Evolutionary conservation across 1,140 invertebrate genomes (phyloP).

Genomic region (Penaeus japonicus): DNA sequence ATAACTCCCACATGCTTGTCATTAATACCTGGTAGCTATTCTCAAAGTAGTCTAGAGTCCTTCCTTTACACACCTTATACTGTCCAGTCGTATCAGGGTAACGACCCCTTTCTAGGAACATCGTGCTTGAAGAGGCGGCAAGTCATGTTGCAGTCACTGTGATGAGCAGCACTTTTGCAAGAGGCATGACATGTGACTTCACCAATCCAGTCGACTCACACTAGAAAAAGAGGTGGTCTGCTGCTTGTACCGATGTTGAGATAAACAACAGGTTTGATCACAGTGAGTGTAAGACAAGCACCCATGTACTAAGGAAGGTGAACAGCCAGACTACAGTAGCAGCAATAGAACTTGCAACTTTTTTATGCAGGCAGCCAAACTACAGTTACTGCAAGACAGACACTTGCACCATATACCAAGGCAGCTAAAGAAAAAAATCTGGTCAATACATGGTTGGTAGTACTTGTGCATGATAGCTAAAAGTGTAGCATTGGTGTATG

Average conservation of each 20-base stretch:
- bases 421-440: constrained; percentile 20
- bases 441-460: constrained; percentile 20
- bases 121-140: constrained; percentile 17
- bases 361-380: constrained; percentile 25
- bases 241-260: not conserved
- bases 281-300: constrained; percentile 17
- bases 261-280: not conserved
- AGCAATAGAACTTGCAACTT: constrained; percentile 9
- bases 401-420: constrained; percentile 31
- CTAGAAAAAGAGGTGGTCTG: not conserved
- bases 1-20: constrained; percentile 50
- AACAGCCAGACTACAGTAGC: constrained; percentile 35
- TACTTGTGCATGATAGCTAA: constrained; percentile 36
- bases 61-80: constrained; percentile 47
- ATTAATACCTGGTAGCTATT: constrained; percentile 50
- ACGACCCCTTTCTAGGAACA: constrained; percentile 37
- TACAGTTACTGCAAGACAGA: constrained; percentile 35
- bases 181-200: not conserved
- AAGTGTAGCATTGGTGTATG: constrained; percentile 40
- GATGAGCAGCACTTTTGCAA: not conserved
- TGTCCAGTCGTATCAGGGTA: constrained; percentile 47
- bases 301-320: constrained; percentile 25
- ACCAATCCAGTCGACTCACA: not conserved
- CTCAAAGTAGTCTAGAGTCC: constrained; percentile 48
- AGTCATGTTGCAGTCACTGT: constrained; percentile 3